Conservation (phyloP, 2,113 vertebrate genomes). For the Dipodomys ordii region DNA sequence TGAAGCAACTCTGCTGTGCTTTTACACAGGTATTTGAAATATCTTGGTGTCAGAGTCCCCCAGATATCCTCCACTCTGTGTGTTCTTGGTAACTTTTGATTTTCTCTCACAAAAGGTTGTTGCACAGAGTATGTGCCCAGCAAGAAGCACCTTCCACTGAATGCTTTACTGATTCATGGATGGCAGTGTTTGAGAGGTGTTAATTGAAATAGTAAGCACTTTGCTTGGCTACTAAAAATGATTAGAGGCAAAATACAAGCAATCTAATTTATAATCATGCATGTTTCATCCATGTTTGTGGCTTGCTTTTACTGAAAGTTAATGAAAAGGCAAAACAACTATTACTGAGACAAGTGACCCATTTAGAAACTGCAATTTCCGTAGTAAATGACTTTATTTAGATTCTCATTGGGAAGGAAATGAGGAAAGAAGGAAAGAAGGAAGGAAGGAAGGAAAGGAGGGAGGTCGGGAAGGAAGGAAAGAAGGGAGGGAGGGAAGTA, state of each 20-base stretch:
- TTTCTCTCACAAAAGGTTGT: slow-evolving; percentile 16
- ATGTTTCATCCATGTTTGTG: slow-evolving; percentile 1
- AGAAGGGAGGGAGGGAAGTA: not conserved
- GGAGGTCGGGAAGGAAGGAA: not conserved
- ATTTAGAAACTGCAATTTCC: not conserved
- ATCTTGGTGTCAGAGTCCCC: not conserved
- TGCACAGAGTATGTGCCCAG: not conserved
- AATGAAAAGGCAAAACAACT: not conserved
- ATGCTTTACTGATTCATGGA: not conserved
- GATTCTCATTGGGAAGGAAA: not conserved
- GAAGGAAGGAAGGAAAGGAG: not conserved
- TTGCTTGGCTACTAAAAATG: slow-evolving; percentile 16
- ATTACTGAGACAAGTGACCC: not conserved
- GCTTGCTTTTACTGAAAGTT: not conserved
- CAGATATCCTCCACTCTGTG: not conserved
- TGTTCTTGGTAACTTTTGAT: not conserved
- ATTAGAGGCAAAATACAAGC: slow-evolving; percentile 17
- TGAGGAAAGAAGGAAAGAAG: not conserved
- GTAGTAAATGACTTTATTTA: not conserved
- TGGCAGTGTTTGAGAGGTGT: slow-evolving; percentile 1
- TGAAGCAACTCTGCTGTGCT: slow-evolving; percentile 10
- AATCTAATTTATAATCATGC: not conserved
- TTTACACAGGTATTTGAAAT: not conserved
- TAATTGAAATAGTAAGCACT: slow-evolving; percentile 1
- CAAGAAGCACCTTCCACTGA: not conserved